Base-by-base conservation (phyloP, 2,113 vertebrate species). In the Misgurnus anguillicaudatus region DNA sequence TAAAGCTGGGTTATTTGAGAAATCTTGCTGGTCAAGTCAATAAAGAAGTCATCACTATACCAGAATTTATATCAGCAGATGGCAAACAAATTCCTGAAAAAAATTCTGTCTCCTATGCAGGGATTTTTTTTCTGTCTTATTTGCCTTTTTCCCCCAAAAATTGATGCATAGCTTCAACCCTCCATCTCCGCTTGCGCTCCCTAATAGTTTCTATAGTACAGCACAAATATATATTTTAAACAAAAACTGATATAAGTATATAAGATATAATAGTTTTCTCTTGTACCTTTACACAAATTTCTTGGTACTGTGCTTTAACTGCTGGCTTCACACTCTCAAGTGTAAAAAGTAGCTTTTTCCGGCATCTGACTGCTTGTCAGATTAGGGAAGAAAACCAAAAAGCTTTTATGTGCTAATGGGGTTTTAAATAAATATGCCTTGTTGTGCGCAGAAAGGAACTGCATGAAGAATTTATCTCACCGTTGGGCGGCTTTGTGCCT, bases 341-440 rank as follows among this genome's bases (percentile, higher is more conserved):
- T 64, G 58, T 42, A 21, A 64, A 79, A 38, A n/a, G 41, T 24
- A 14, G 47, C 55, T 36, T 10, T 53, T 19, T 38, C 42, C 51
- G 10, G 41, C 48, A 48, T 68, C 64, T 45, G 42, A 69, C 57
- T 39, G 31, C 51, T 74, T 47, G 67, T 78, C 53, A 31, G 42
- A 70, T 51, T 42, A 72, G 17, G 3, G 51, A 13, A 78, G 67
- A 31, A 61, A 71, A 63, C 39, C 67, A 47, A 77, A 72, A 65
- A 60, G 24, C 78, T 71, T 77, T 83, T 41, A 73, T 80, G 68
- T 73, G 55, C 39, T 80, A 84, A 74, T 77, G 62, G 42, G 38
- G 36, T 64, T 80, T 75, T 71, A 80, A 83, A 77, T 77, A 80
- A 66, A 83, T 51, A 77, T 77, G 72, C 16, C 45, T 11, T 55